phyloP scores from a whole-genome alignment of 2,888 invertebrate genomes.

The Nematopogon swammerdamellus region DNA sequence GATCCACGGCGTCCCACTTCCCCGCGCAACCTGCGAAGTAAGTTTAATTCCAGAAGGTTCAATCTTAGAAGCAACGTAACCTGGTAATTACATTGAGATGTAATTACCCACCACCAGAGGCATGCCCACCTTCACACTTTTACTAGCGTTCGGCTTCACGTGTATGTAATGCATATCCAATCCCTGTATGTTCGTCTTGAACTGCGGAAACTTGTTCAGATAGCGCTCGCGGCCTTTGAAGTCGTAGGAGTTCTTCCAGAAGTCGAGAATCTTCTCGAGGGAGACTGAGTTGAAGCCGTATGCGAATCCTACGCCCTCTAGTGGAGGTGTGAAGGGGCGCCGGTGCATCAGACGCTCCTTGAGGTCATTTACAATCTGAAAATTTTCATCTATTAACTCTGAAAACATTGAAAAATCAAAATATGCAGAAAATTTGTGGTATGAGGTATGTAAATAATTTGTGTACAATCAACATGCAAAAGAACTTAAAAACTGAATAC shows the following conservation, averaged over 20 bases:
- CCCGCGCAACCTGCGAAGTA: too few relatives aligned
- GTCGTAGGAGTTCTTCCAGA: slow-evolving; percentile 77
- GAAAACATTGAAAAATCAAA: slow-evolving; percentile 1
- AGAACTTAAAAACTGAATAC: too few relatives aligned
- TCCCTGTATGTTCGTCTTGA: slow-evolving; percentile 69
- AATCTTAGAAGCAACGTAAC: too few relatives aligned
- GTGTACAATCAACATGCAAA: too few relatives aligned
- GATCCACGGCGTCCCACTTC: too few relatives aligned
- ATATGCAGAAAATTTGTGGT: too few relatives aligned
- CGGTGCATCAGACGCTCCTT: slow-evolving; percentile 50
- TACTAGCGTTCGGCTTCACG: slow-evolving; percentile 50
- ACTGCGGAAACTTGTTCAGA: slow-evolving; percentile 76
- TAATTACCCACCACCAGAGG: too few relatives aligned
- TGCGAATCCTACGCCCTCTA: slow-evolving; percentile 67
- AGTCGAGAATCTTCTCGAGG: slow-evolving; percentile 63
- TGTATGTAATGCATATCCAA: slow-evolving; percentile 74
- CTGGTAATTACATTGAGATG: too few relatives aligned
- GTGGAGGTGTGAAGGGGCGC: slow-evolving; percentile 45
- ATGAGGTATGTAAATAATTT: too few relatives aligned
- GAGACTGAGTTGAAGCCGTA: slow-evolving; percentile 79
- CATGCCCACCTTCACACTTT: slow-evolving; percentile 24
- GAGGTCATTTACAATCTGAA: slow-evolving; percentile 49
- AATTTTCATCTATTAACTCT: slow-evolving; percentile 28
- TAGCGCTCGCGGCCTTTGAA: slow-evolving; percentile 59
- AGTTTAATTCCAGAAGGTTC: too few relatives aligned